These are phyloP conservation scores for Gymnocheta viridis DNA, from an alignment of 2,888 invertebrate genomes.

Conservation along the genomic window DNA sequence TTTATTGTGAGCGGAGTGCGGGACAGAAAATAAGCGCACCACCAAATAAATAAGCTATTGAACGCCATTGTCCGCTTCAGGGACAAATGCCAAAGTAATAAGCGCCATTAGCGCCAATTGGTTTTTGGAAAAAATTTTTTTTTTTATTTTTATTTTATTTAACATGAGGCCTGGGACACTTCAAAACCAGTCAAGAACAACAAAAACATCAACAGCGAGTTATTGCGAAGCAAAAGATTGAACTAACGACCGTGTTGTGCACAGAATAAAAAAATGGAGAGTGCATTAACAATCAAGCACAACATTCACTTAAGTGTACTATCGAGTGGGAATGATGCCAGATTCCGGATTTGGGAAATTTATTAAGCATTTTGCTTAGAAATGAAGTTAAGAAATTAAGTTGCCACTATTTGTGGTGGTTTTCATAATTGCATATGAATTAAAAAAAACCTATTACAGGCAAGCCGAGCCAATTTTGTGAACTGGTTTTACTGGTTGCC, in stretches of 20 bases:
- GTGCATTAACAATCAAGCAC: slow-evolving; percentile 39
- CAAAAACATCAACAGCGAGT: slow-evolving; percentile 25
- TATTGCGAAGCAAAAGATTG: slow-evolving; percentile 16
- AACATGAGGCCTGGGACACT: slow-evolving; percentile 52
- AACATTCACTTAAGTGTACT: slow-evolving; percentile 43
- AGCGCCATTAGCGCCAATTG: slow-evolving; percentile 69
- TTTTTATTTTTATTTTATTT: slow-evolving; percentile 19
- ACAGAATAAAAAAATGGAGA: slow-evolving; percentile 16
- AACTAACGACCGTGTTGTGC: slow-evolving; percentile 33
- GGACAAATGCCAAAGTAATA: slow-evolving; percentile 66
- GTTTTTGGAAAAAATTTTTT: slow-evolving; percentile 8
- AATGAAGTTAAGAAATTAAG: too few species aligned
- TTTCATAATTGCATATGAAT: too few species aligned
- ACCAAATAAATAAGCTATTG: slow-evolving; percentile 22
- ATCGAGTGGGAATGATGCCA: slow-evolving; percentile 18
- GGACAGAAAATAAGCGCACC: background rate
- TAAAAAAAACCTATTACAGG: too few species aligned
- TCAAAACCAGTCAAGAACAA: slow-evolving; percentile 44
- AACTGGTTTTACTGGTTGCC: too few species aligned
- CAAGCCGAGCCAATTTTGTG: too few species aligned
- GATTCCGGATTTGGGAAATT: too few species aligned
- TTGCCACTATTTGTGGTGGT: too few species aligned
- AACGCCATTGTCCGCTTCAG: slow-evolving; percentile 66
- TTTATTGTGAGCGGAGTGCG: background rate
- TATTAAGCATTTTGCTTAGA: too few species aligned